phyloP scores from a whole-genome alignment of 1,140 invertebrate species.

The Leptestheria dahalacensis region DNA sequence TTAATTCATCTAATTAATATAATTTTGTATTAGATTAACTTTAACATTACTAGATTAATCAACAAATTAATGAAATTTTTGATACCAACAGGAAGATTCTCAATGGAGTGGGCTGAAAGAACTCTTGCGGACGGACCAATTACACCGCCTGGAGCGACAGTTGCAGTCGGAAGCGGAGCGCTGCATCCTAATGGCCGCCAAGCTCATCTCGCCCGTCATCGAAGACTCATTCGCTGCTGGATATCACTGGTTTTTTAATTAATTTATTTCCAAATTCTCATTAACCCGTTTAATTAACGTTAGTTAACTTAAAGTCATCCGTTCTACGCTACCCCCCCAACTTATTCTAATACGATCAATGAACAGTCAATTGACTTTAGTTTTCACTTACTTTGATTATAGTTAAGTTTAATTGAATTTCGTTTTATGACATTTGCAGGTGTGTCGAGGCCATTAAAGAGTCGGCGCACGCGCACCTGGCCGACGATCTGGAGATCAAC shows the following conservation, averaged over 20 bases:
- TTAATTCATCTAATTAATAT: too few species aligned
- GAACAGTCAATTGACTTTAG: too few species aligned
- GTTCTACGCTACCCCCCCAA: too few species aligned
- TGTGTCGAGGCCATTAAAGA: conserved; percentile 61
- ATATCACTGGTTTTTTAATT: conserved; percentile 33
- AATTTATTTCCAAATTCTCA: too few species aligned
- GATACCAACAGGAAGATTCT: conserved; percentile 44
- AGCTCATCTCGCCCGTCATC: conserved; percentile 77
- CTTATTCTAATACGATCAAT: too few species aligned
- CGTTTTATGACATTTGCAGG: conserved; percentile 29
- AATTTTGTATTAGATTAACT: too few species aligned
- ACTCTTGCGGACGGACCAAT: conserved; percentile 60
- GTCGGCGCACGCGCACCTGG: conserved; percentile 52
- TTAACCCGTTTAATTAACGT: too few species aligned
- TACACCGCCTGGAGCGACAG: conserved; percentile 58
- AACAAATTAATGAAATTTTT: conserved; percentile 14
- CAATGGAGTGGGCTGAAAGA: conserved; percentile 54
- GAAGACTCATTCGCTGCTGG: conserved; percentile 60
- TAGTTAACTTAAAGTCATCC: too few species aligned
- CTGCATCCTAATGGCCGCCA: conserved; percentile 75
- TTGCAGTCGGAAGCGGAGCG: conserved; percentile 62
- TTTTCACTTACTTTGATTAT: too few species aligned
- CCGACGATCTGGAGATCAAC: conserved; percentile 82
- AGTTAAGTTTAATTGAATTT: neutral
- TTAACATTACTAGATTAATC: too few species aligned